Evolutionary conservation across 2,888 invertebrate species (phyloP), one percentile per base, ranked within the genome.

Genomic region (Ochropacha duplaris): DNA sequence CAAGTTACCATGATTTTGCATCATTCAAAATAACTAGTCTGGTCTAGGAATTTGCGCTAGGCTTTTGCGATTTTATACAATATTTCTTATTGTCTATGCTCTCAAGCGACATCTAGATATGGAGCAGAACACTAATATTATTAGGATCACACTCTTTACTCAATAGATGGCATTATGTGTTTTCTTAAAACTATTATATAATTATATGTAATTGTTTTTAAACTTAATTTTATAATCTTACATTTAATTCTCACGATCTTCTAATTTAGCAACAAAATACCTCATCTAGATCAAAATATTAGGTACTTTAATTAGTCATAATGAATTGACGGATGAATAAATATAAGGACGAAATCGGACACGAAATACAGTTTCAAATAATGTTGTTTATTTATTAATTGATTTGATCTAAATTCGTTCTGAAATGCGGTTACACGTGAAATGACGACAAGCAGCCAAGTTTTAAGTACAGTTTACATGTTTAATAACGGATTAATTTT

Each of bases 331-430:
- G n/a, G 16, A 39, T 39, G 6, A n/a, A n/a, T 16, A n/a, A 39
- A 39, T 39, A 39, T 16, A n/a, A 6, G 12, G 16, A n/a, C 3
- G 39, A 39, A n/a, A 16, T 14, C 34, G 6, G 14, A 3, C n/a
- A 39, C 4, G 39, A 39, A 39, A 16, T 39, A 39, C 16, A 39
- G 72, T 66, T 64, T 57, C 59, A 60, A 58, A 56, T 39, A 54
- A 51, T 16, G 39, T 16, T 4, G 39, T 49, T n/a, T 62, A 59
- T 64, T 59, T 79, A 81, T 79, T 72, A 78, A 79, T 79, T 72
- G 79, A 79, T 77, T 79, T 64, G 65, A 69, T 74, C 69, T 70
- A 62, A 68, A 76, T 76, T 67, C 74, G 55, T 69, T 16, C 39
- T 16, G 39, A 39, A 36, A 16, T 39, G 39, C n/a, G 39, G 39